Evolutionary conservation across 37 sponge, comb jelly and placozoan species (phyloP).

Genomic region (Beroe forskalii): DNA sequence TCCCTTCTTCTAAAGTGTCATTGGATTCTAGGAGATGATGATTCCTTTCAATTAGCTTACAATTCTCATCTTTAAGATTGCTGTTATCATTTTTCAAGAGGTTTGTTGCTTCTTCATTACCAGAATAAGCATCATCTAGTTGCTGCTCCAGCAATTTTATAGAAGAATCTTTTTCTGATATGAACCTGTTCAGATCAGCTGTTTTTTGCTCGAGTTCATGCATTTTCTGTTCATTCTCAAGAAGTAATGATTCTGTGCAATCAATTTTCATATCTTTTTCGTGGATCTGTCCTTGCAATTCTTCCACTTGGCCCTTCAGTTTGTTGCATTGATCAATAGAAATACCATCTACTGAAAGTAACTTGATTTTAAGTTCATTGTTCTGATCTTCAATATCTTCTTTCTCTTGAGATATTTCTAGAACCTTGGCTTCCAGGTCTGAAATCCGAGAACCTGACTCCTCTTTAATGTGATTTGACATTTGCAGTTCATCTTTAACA

Average conservation of each 20-base stretch:
- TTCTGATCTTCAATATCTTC: not conserved
- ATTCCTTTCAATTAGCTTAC: not conserved
- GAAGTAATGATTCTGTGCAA: not conserved
- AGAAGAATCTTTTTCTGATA: not conserved
- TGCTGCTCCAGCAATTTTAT: not conserved
- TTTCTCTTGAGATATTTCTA: not conserved
- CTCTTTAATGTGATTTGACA: not conserved
- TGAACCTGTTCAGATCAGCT: not conserved
- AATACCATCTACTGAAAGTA: not conserved
- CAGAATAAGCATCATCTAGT: conserved; percentile 39
- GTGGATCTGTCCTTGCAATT: not conserved
- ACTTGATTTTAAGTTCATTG: not conserved
- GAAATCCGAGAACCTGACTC: not conserved
- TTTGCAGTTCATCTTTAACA: not conserved
- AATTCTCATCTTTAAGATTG: not conserved
- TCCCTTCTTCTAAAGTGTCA: not conserved
- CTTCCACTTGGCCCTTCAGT: not conserved
- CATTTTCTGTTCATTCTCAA: not conserved
- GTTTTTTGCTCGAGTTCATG: not conserved
- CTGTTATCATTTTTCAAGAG: not conserved
- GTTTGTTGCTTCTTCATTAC: conserved; percentile 4
- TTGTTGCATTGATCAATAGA: not conserved
- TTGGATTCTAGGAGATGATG: not conserved
- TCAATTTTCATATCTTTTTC: not conserved
- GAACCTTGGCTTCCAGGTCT: not conserved